A percentile compares a stretch with the other conserved stretches of the same genome.
Conservation (phyloP, 2,888 invertebrate genomes). For the Cantharis flavilabris region DNA sequence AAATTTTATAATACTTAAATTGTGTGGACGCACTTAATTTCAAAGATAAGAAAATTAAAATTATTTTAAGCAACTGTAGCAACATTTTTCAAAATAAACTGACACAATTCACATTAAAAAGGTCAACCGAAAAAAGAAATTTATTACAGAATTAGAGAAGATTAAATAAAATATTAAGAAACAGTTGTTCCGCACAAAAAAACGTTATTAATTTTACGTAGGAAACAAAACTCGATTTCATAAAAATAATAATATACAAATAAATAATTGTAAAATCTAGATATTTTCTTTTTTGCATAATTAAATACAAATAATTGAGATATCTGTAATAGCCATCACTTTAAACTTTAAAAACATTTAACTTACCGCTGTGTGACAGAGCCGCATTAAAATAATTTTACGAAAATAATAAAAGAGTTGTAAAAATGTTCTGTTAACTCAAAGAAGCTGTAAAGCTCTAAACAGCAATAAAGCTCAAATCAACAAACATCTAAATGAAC, state of each 20-base stretch:
- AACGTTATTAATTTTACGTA: not conserved
- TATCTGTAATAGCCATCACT: too few relatives aligned
- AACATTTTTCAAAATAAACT: not conserved
- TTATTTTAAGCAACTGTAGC: not conserved
- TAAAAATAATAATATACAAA: not conserved
- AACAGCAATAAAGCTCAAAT: too few relatives aligned
- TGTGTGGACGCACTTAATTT: not conserved
- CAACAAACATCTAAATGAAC: too few relatives aligned
- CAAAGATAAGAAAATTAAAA: not conserved
- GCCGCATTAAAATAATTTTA: too few relatives aligned
- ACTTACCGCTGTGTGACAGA: too few relatives aligned
- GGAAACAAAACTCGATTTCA: not conserved
- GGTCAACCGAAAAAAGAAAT: not conserved
- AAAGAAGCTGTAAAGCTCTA: too few relatives aligned
- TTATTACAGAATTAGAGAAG: not conserved
- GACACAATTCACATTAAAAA: not conserved
- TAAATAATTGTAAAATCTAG: too few relatives aligned
- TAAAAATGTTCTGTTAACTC: too few relatives aligned
- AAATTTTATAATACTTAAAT: not conserved
- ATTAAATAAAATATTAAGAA: not conserved
- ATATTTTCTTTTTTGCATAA: too few relatives aligned
- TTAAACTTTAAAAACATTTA: too few relatives aligned
- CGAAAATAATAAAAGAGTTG: too few relatives aligned
- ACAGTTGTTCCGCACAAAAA: not conserved
- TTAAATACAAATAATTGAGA: too few relatives aligned